A percentile compares a stretch with the other conserved stretches of the same genome.
These are phyloP conservation scores for Uropetala carovei DNA, from an alignment of 2,888 invertebrate genomes.

Conservation along the genomic window DNA sequence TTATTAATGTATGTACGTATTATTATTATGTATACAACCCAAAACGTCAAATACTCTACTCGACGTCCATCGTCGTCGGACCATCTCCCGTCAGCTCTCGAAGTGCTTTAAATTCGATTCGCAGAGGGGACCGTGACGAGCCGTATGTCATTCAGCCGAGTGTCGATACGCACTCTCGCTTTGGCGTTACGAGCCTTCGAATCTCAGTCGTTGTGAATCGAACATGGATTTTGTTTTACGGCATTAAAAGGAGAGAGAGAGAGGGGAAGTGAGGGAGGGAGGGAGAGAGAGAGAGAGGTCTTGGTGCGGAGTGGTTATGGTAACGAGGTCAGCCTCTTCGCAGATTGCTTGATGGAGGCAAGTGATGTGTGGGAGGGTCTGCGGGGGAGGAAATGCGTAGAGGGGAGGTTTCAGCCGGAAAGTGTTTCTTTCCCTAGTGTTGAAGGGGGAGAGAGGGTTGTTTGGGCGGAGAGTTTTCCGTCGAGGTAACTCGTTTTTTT, in stretches of 20 bases:
- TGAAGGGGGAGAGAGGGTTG: too few relatives aligned
- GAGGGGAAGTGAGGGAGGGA: not conserved
- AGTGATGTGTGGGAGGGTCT: not conserved
- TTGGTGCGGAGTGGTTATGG: not conserved
- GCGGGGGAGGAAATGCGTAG: not conserved
- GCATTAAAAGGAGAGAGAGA: not conserved
- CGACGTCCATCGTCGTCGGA: not conserved
- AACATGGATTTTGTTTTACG: conserved; percentile 45
- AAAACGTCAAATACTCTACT: too few relatives aligned
- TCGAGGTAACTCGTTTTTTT: too few relatives aligned
- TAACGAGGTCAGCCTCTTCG: not conserved
- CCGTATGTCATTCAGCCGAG: not conserved
- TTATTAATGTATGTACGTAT: too few relatives aligned
- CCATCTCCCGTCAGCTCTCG: too few relatives aligned
- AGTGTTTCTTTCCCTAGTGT: too few relatives aligned
- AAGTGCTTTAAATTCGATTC: too few relatives aligned
- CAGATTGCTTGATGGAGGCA: not conserved
- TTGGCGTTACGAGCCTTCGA: too few relatives aligned
- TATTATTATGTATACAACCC: too few relatives aligned
- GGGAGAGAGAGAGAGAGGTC: not conserved
- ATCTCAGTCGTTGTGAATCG: not conserved
- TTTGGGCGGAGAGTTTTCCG: too few relatives aligned
- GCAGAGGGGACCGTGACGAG: too few relatives aligned
- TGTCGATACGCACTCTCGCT: not conserved
- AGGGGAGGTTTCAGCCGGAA: too few relatives aligned